phyloP scores from a whole-genome alignment of 2,113 vertebrate species.

The Tinamus guttatus region DNA sequence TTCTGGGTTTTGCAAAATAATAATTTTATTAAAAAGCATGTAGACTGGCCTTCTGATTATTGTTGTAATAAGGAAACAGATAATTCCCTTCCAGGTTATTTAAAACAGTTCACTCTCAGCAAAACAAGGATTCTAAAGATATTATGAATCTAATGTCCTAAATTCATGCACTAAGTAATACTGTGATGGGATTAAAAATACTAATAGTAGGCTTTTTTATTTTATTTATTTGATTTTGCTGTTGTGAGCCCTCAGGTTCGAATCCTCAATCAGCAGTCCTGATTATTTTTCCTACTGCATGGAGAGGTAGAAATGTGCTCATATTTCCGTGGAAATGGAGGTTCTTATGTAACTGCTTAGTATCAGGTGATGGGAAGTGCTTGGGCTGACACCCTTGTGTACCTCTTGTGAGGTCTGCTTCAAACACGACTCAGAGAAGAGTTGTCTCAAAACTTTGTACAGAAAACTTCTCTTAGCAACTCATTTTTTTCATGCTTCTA shows the following conservation, averaged over 20 bases:
- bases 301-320: background rate
- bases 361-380: background rate
- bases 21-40: background rate
- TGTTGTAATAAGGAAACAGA: background rate
- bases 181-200: background rate
- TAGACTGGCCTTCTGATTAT: background rate
- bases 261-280: background rate
- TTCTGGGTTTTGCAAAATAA: background rate
- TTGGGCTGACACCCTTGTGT: background rate
- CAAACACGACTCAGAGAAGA: background rate
- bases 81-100: background rate
- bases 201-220: background rate
- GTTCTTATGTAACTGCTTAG: background rate
- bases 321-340: constrained; percentile 12
- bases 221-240: background rate
- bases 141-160: background rate
- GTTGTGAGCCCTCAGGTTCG: background rate
- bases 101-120: background rate
- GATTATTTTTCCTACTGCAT: background rate
- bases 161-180: background rate
- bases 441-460: background rate
- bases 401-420: constrained; percentile 28
- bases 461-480: background rate
- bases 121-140: background rate
- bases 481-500: background rate